These are phyloP conservation scores for Paralinhomoeus sp. DNA, from an alignment of 2,888 invertebrate genomes.

Conservation along the genomic window DNA sequence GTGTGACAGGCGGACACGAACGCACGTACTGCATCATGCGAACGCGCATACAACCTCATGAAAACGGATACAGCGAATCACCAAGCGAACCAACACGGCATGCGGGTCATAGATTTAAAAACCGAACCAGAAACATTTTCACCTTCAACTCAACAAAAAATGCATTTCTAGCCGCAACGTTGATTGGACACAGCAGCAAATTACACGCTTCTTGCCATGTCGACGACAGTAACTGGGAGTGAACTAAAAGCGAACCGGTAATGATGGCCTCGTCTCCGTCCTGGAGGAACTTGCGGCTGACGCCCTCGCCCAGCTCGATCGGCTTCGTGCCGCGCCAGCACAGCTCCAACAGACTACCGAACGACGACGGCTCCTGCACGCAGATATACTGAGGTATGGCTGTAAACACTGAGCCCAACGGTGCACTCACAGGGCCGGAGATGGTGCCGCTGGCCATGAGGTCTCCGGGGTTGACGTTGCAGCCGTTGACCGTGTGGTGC, in stretches of 20 bases:
- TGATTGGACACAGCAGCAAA: too few species aligned
- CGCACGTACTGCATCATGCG: background rate
- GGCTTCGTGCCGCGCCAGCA: conserved; percentile 79
- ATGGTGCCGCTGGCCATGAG: conserved; percentile 89
- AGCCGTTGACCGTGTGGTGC: conserved; percentile 90
- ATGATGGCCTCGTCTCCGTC: conserved; percentile 86
- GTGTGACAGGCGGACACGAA: too few species aligned
- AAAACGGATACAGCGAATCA: too few species aligned
- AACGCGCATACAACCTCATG: background rate
- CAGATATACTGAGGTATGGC: too few species aligned
- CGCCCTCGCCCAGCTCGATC: conserved; percentile 49
- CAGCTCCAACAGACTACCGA: conserved; percentile 77
- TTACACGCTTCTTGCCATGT: too few species aligned
- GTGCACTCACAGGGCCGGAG: conserved; percentile 36
- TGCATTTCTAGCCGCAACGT: too few species aligned
- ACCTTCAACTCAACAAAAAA: background rate
- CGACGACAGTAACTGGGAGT: background rate
- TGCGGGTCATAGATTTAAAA: conserved; percentile 1
- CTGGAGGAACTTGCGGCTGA: conserved; percentile 64
- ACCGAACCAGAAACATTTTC: background rate
- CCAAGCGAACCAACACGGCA: background rate
- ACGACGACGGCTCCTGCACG: conserved; percentile 62
- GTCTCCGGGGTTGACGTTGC: conserved; percentile 79
- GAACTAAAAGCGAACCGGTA: conserved; percentile 34
- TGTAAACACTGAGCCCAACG: too few species aligned